Evolutionary conservation across 2,888 invertebrate genomes (phyloP).

Genomic region (Odontothrips loti): DNA sequence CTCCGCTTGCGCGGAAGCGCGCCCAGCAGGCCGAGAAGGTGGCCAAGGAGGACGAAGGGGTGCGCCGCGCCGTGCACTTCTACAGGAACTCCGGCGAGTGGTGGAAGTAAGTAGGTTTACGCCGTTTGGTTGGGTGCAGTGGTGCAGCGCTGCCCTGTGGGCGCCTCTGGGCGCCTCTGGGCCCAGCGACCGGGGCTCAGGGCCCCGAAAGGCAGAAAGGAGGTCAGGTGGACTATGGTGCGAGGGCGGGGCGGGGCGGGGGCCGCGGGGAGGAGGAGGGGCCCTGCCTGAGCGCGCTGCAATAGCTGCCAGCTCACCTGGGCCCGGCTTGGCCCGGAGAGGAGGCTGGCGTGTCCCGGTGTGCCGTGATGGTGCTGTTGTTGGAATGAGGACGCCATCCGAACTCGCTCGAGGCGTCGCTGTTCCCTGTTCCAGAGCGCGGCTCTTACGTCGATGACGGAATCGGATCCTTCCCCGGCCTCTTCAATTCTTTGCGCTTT

Average conservation of each 20-base stretch:
- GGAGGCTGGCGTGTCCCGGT: background rate
- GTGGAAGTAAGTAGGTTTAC: background rate
- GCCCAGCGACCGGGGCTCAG: background rate
- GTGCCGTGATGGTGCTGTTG: no score
- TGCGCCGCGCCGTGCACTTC: background rate
- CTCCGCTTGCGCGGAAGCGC: conserved; percentile 10
- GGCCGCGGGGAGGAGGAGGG: no score
- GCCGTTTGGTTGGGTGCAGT: no score
- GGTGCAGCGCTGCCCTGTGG: no score
- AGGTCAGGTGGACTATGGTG: background rate
- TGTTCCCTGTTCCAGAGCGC: no score
- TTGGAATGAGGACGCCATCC: no score
- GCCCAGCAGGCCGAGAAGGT: conserved; percentile 13
- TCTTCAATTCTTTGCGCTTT: no score
- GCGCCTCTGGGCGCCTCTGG: no score
- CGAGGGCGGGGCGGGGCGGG: background rate
- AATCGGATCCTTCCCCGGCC: no score
- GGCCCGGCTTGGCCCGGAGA: background rate
- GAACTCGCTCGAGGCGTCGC: no score
- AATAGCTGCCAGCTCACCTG: background rate
- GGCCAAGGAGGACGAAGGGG: background rate
- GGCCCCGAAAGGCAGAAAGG: background rate
- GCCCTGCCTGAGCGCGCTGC: background rate
- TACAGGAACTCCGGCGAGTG: conserved; percentile 14
- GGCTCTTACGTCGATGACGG: no score